These are phyloP conservation scores for Brevipalpus yothersi DNA, from an alignment of 1,140 invertebrate genomes.

Conservation along the genomic window DNA sequence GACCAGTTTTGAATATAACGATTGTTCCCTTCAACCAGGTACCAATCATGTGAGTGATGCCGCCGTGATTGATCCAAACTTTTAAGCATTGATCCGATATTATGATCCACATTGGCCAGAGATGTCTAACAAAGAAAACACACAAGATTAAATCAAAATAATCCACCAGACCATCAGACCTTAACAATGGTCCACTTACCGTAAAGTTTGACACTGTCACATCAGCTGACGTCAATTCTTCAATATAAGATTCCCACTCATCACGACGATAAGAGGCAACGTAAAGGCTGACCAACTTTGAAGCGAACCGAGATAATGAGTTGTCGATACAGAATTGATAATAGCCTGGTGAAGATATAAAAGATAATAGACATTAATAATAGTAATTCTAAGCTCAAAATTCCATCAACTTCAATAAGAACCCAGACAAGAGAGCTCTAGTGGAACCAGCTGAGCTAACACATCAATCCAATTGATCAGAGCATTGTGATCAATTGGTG, in stretches of 20 bases:
- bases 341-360: constrained; percentile 17
- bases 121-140: constrained; percentile 14
- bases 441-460: constrained; percentile 37
- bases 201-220: constrained; percentile 74
- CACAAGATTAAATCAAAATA: neutral
- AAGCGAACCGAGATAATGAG: constrained; percentile 70
- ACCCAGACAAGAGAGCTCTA: neutral
- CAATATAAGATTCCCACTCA: constrained; percentile 70
- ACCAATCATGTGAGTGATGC: constrained; percentile 49
- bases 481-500: neutral
- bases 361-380: neutral
- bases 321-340: constrained; percentile 88
- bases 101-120: constrained; percentile 46
- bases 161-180: neutral
- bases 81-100: constrained; percentile 60
- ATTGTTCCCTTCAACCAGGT: constrained; percentile 55
- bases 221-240: constrained; percentile 63
- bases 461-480: neutral
- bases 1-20: constrained; percentile 65
- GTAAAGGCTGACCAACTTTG: constrained; percentile 75
- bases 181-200: constrained; percentile 14
- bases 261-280: constrained; percentile 74
- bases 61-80: constrained; percentile 50
- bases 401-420: no score
- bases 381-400: neutral